Evolutionary conservation across 2,888 invertebrate species (phyloP), one percentile per base, ranked within the genome.

Genomic region (Watsonalla cultraria): DNA sequence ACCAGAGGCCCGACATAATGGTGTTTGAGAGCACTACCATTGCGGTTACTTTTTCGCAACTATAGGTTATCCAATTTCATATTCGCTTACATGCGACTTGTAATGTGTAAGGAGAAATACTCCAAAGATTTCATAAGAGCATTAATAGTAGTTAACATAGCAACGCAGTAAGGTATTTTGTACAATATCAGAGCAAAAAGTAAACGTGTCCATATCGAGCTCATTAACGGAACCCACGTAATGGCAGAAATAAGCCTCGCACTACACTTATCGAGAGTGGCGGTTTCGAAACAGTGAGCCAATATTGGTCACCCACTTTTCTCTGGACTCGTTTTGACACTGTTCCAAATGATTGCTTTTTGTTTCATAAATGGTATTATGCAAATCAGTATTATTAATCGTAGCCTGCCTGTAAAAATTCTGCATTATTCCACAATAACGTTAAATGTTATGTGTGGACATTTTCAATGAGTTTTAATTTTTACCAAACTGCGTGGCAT

Each of bases 251-350:
- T 66, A 72, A 72, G 68, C 70, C 62, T 11, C 42, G 76, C 75
- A 81, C 80, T 39, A 58, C 61, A 58, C 64, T 62, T 58, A 53
- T 59, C 70, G 80, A 84, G 80, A 84, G 82, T 82, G 72, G 74
- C 72, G 64, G 68, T 87, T 79, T 79, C 64, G 84, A 76, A 82
- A 86, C 68, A 61, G 63, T 64, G 57, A 58, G 66, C 62, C 61
- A 56, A 57, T 60, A 67, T 67, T 74, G 86, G 72, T 86, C 86
- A 86, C 86, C 86, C 81, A 87, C 80, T 84, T 88, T 78, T 83
- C 82, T 80, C 74, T 70, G 62, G 68, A 77, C 78, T 76, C 61
- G 78, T 78, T 80, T 60, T 65, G 66, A 63, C 62, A 68, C 58
- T 74, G 59, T 57, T 61, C 58, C 51, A 66, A 50, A 61, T 64